These are phyloP conservation scores for Ciconia boyciana DNA, from an alignment of 2,113 vertebrate genomes.

Conservation along the genomic window DNA sequence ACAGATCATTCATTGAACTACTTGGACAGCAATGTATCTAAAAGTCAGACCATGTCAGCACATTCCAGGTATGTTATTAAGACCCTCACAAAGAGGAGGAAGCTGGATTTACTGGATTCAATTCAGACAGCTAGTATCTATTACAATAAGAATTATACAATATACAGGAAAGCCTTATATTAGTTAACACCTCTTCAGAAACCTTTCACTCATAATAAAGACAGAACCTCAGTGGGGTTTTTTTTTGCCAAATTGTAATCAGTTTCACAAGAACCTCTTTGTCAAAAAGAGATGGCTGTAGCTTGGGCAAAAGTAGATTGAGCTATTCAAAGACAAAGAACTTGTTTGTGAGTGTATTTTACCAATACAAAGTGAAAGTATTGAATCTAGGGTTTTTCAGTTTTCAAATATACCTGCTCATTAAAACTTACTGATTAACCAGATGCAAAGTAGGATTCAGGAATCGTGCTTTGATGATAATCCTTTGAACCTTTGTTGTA, in stretches of 20 bases:
- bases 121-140: not conserved
- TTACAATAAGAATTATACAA: not conserved
- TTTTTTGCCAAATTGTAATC: not conserved
- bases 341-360: not conserved
- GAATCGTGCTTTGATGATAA: not conserved
- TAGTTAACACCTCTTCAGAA: not conserved
- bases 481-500: constrained; percentile 45
- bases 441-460: not conserved
- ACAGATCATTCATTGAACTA: not conserved
- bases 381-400: not conserved
- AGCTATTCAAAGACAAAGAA: not conserved
- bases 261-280: not conserved
- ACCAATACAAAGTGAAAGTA: not conserved
- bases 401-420: not conserved
- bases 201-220: not conserved
- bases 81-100: not conserved
- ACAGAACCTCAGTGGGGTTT: not conserved
- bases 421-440: not conserved
- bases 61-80: not conserved
- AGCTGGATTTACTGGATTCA: not conserved
- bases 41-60: not conserved
- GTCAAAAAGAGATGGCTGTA: not conserved
- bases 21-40: not conserved
- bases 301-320: not conserved
- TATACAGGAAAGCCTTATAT: not conserved